Percentiles rank a stretch among this genome's conserved stretches.
Conservation (phyloP, 2,797 vertebrate species). For the Alauda arvensis region DNA sequence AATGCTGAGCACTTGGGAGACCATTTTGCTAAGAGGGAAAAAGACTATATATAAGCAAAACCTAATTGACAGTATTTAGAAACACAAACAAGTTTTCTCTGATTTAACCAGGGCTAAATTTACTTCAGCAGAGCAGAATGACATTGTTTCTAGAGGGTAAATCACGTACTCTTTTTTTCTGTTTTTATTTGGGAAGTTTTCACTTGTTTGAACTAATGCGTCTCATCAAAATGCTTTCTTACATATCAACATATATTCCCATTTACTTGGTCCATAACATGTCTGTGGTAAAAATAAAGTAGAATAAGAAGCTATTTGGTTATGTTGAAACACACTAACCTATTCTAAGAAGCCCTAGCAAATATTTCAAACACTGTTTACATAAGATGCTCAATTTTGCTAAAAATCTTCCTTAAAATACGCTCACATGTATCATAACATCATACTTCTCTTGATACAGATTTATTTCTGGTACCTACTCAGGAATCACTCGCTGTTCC, state of each 20-base stretch:
- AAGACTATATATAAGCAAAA: neutral
- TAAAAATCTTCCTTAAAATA: constrained; percentile 34
- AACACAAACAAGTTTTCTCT: neutral
- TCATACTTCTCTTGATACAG: constrained; percentile 19
- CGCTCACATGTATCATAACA: neutral
- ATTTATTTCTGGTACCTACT: constrained; percentile 35
- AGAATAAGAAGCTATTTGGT: neutral
- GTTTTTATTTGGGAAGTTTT: neutral
- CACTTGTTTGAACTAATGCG: neutral
- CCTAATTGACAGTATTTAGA: neutral
- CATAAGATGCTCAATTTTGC: neutral
- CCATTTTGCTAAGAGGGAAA: neutral
- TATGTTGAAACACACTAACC: neutral
- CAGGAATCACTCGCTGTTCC: constrained; percentile 24
- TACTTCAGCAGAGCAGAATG: neutral
- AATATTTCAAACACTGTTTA: constrained; percentile 35
- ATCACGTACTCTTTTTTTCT: neutral
- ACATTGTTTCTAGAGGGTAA: neutral
- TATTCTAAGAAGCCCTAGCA: constrained; percentile 2
- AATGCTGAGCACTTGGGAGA: neutral
- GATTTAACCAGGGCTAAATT: neutral
- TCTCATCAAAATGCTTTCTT: neutral
- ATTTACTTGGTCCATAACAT: neutral
- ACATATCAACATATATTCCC: neutral
- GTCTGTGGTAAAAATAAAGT: neutral